These are phyloP conservation scores for Parotocinclus haroldoi DNA, from an alignment of 2,797 vertebrate genomes.

Conservation along the genomic window DNA sequence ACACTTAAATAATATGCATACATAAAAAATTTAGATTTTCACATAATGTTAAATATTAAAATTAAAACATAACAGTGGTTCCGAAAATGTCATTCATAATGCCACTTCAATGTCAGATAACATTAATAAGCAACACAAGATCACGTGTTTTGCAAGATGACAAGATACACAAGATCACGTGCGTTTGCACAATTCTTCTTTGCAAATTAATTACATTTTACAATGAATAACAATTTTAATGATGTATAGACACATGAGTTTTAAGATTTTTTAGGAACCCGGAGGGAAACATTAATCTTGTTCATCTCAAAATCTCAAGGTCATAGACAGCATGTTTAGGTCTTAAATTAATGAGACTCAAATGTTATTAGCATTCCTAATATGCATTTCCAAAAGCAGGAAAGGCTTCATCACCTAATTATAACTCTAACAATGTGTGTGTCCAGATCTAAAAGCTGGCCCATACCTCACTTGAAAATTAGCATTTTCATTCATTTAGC, in stretches of 20 bases:
- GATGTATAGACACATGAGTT: constrained; percentile 11
- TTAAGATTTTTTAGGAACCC: background rate
- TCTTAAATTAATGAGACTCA: constrained; percentile 8
- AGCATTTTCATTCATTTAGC: constrained; percentile 23
- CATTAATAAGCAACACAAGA: background rate
- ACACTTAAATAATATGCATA: too few species aligned
- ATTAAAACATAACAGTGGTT: too few species aligned
- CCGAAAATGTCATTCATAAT: too few species aligned
- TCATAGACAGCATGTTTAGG: constrained; percentile 3
- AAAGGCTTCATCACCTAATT: constrained; percentile 12
- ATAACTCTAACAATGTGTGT: background rate
- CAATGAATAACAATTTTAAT: too few species aligned
- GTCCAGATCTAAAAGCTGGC: background rate
- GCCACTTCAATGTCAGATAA: background rate
- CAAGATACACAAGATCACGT: background rate
- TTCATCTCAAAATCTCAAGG: constrained; percentile 17
- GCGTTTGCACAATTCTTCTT: background rate
- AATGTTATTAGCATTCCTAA: constrained; percentile 3
- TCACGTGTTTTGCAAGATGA: too few species aligned
- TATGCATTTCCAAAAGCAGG: constrained; percentile 14
- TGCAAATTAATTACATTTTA: constrained; percentile 9
- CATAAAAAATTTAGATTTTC: too few species aligned
- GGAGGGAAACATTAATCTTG: constrained; percentile 1
- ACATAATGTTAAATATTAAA: too few species aligned
- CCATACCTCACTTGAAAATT: background rate